Conservation (phyloP, 2,888 invertebrate species). For the Ischnura elegans region DNA sequence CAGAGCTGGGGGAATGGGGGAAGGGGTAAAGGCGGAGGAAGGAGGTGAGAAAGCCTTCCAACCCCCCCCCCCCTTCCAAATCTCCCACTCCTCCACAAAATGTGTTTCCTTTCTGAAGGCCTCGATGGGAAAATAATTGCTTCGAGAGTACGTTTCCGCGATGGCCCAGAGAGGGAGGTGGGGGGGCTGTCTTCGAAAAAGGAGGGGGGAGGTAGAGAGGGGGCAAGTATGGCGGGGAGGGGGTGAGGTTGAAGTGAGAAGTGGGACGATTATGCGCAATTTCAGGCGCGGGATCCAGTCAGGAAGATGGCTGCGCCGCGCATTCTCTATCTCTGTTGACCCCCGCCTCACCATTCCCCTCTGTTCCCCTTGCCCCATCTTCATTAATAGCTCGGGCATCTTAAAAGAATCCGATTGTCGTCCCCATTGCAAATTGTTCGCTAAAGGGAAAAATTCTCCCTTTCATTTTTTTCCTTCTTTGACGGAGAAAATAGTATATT, state of each 20-base stretch:
- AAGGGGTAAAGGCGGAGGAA: not conserved
- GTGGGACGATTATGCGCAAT: slow-evolving; percentile 48
- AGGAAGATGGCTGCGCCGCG: not conserved
- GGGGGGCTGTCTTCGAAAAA: not conserved
- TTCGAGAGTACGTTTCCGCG: slow-evolving; percentile 46
- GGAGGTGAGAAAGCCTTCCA: not conserved
- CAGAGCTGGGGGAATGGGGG: not conserved
- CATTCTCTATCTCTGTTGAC: not conserved
- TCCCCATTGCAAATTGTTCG: not conserved
- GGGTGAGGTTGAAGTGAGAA: too few relatives aligned
- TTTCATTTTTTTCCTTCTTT: not conserved
- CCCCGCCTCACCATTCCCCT: not conserved
- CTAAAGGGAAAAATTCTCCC: too few relatives aligned
- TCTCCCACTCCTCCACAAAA: too few relatives aligned
- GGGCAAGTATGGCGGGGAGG: not conserved
- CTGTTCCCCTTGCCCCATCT: not conserved
- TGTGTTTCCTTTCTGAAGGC: slow-evolving; percentile 57
- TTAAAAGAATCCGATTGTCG: slow-evolving; percentile 34
- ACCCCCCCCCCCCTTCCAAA: too few relatives aligned
- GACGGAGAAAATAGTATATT: not conserved
- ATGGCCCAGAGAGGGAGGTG: not conserved
- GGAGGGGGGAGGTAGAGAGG: not conserved
- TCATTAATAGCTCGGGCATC: slow-evolving; percentile 27
- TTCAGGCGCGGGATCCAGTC: not conserved
- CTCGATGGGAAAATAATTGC: slow-evolving; percentile 65